phyloP scores from a whole-genome alignment of 2,113 vertebrate species.

The Pygoscelis antarcticus region DNA sequence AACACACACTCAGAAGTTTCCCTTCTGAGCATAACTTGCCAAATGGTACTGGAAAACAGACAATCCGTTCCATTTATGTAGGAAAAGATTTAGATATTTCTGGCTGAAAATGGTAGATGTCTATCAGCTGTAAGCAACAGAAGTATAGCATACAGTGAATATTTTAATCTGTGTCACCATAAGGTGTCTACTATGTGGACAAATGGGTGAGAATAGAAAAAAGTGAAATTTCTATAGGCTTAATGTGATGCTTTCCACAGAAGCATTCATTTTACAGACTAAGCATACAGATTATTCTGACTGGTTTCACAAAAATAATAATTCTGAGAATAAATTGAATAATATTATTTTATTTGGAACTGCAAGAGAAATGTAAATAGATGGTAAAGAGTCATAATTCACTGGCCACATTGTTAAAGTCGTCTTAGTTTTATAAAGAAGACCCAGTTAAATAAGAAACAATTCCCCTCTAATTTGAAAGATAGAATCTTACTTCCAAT shows the following conservation, averaged over 20 bases:
- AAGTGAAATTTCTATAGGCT: neutral
- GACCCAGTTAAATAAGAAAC: neutral
- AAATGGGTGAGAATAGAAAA: neutral
- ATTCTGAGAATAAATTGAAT: neutral
- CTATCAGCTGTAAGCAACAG: neutral
- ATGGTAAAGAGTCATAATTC: neutral
- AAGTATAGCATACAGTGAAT: neutral
- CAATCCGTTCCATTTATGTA: neutral
- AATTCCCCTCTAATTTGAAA: neutral
- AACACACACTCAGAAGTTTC: neutral
- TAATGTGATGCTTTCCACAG: neutral
- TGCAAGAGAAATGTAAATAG: neutral
- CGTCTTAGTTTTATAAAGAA: neutral
- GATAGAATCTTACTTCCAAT: neutral
- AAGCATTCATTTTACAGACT: neutral
- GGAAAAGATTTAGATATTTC: neutral
- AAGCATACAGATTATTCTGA: neutral
- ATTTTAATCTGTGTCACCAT: neutral
- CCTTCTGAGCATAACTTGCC: neutral
- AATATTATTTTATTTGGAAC: neutral
- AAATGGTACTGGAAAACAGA: neutral
- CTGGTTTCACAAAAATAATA: neutral
- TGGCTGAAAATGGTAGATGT: neutral
- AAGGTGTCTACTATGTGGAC: neutral
- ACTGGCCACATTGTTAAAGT: neutral